Evolutionary conservation across 2,113 vertebrate genomes (phyloP).

Genomic region (Rhabdornis inornatus): DNA sequence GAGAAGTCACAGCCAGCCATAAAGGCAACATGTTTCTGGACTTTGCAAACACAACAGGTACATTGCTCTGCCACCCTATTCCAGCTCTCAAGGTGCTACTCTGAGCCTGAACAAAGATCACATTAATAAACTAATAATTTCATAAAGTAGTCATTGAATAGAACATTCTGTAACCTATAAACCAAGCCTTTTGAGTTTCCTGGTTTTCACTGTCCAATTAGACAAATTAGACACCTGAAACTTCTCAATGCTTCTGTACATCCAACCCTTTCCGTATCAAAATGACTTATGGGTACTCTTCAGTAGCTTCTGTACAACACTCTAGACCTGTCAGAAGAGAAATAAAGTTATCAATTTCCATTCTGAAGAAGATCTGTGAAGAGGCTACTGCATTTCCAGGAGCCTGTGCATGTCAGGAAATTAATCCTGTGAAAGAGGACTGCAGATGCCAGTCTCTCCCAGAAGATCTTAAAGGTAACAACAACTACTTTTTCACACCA

Average conservation of each 20-base stretch:
- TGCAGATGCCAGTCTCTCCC: background rate
- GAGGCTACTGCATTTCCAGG: background rate
- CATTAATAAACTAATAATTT: background rate
- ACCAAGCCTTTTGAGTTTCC: background rate
- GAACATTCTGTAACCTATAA: background rate
- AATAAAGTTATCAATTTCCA: background rate
- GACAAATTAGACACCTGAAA: background rate
- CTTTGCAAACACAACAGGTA: background rate
- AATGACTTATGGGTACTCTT: background rate
- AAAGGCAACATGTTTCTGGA: background rate
- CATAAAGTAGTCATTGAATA: background rate
- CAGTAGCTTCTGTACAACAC: background rate
- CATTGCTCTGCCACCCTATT: background rate
- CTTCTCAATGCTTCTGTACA: background rate
- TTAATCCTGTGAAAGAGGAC: background rate
- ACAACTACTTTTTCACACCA: background rate
- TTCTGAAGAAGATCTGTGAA: background rate
- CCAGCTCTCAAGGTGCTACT: background rate
- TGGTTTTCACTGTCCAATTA: background rate
- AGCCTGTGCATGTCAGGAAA: background rate
- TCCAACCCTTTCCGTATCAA: background rate
- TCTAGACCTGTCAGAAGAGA: background rate
- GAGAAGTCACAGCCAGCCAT: background rate
- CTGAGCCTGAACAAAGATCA: background rate
- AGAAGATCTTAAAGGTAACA: background rate